A percentile compares a stretch with the other conserved stretches of the same genome.
Conservation (phyloP, 2,888 invertebrate genomes). For the Agrotis segetum region DNA sequence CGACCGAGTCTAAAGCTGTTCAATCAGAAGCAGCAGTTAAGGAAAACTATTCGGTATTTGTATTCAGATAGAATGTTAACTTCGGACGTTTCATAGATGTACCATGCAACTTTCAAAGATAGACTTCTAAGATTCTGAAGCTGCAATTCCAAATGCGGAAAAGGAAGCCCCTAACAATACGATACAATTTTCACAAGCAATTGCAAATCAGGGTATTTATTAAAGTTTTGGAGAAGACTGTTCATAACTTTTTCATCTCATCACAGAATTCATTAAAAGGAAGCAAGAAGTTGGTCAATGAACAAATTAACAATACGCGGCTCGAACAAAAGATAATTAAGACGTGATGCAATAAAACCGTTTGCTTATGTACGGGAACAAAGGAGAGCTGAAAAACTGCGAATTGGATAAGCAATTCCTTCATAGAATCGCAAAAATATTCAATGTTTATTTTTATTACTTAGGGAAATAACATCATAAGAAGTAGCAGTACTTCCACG, state of each 20-base stretch:
- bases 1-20: too few relatives aligned
- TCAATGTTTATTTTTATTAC: conserved; percentile 8
- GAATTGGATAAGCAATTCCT: conserved; percentile 55
- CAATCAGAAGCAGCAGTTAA: too few relatives aligned
- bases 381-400: conserved; percentile 64
- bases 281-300: conserved; percentile 82
- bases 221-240: conserved; percentile 22
- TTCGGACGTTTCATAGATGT: too few relatives aligned
- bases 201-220: conserved; percentile 19
- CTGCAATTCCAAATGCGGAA: too few relatives aligned
- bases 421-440: conserved; percentile 42
- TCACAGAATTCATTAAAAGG: conserved; percentile 47
- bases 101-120: too few relatives aligned
- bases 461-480: background rate
- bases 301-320: conserved; percentile 79
- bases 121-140: too few relatives aligned
- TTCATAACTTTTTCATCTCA: conserved; percentile 41
- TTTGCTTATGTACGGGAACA: conserved; percentile 64
- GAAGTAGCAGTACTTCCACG: too few relatives aligned
- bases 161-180: too few relatives aligned
- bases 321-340: conserved; percentile 82
- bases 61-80: too few relatives aligned
- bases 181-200: conserved; percentile 3
- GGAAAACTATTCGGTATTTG: too few relatives aligned
- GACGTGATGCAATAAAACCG: conserved; percentile 64